Evolutionary conservation across 2,113 vertebrate genomes (phyloP), one percentile per base, ranked within the genome.

Genomic region (Eclectus roratus): DNA sequence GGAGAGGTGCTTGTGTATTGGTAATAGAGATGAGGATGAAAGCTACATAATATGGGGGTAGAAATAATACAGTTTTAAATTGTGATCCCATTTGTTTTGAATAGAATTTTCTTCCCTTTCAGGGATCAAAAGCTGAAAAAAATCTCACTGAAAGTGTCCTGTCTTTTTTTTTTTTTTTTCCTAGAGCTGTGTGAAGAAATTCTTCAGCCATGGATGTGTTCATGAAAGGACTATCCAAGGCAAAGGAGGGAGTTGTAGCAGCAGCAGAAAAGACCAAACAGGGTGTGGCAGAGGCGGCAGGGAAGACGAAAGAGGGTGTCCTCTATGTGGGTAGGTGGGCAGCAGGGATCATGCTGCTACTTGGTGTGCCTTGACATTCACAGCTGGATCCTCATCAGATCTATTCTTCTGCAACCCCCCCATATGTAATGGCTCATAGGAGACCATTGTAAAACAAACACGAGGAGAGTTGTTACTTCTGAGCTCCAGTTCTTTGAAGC

Each of bases 261-360:
- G 99, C 98, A 76, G 99, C 99, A 77, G 98, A 99, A 94, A 99
- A 98, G 96, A 99, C 99, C 84, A 99, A 98, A 94, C 98, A 99
- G 97, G 99, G 99, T 96, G 98, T 99, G 98, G 98, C 98, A 65
- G 98, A 98, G 94, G 99, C 98, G 1, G 99, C 99, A 16, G 99
- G 97, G 88, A 99, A 98, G 98, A 99, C 99, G 61, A 99, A 98
- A 97, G 99, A 99, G 46, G 99, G 99, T 13, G 98, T 99, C 77
- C 97, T 98, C 78, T 98, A 98, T 90, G 97, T 99, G 90, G 99
- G 99, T 99, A 98, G 74, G 99, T 98, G 82, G 49, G 60, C 84
- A 86, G 77, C 27, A 58, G 58, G 35, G 17, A 76, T 44, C 21
- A 28, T 0, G 1, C 31, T 66, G 28, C 43, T 56, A 21, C 3